These are phyloP conservation scores for Scalopus aquaticus DNA, from an alignment of 2,113 vertebrate genomes.

Conservation along the genomic window DNA sequence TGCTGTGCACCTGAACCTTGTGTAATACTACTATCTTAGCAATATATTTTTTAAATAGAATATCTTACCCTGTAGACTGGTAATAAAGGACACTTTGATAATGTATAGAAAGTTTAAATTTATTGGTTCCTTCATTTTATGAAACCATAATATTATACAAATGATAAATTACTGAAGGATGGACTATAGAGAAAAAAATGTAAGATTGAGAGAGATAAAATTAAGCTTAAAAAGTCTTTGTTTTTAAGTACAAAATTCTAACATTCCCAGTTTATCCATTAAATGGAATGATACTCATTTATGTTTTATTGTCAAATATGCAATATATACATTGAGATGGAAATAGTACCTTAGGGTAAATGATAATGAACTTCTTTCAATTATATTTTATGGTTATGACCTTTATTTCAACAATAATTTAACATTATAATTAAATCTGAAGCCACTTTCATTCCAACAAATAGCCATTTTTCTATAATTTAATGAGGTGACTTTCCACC, in stretches of 20 bases:
- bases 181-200: slow-evolving; percentile 40
- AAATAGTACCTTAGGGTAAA: slow-evolving; percentile 79
- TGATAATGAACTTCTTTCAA: slow-evolving; percentile 80
- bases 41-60: not conserved
- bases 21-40: not conserved
- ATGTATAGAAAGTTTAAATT: not conserved
- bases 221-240: slow-evolving; percentile 55
- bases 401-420: slow-evolving; percentile 85
- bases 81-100: not conserved
- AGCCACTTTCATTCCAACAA: slow-evolving; percentile 77
- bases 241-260: too few species aligned
- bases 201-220: slow-evolving; percentile 61
- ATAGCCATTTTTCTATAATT: slow-evolving; percentile 75
- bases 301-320: slow-evolving; percentile 79
- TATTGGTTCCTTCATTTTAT: not conserved
- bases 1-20: not conserved
- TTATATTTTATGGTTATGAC: slow-evolving; percentile 82
- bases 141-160: not conserved
- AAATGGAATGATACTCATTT: slow-evolving; percentile 68
- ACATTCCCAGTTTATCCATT: slow-evolving; percentile 55
- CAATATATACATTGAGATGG: slow-evolving; percentile 73
- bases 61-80: not conserved
- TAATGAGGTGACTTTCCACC: slow-evolving; percentile 78
- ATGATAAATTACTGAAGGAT: slow-evolving; percentile 30
- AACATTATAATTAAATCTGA: slow-evolving; percentile 83